Evolutionary conservation across 1,140 invertebrate genomes (phyloP).

Genomic region (Tetramorium parvispinum): DNA sequence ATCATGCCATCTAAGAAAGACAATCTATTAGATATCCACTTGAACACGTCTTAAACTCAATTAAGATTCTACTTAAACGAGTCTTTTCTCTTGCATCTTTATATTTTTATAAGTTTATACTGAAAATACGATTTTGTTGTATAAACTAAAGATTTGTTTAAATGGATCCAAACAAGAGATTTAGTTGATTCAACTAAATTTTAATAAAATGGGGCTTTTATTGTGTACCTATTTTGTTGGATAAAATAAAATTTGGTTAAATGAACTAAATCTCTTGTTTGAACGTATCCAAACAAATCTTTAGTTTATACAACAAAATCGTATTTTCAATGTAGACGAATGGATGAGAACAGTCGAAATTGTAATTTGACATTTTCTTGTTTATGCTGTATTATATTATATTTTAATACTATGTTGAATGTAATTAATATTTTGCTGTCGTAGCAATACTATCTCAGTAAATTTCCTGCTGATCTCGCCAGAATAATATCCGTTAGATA

Average conservation of each 20-base stretch:
- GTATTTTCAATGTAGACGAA: too few species aligned
- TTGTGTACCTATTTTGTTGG: too few species aligned
- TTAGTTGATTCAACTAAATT: too few species aligned
- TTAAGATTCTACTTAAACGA: not conserved
- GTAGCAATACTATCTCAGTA: not conserved
- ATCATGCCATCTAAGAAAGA: conserved; percentile 94
- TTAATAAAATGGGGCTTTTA: too few species aligned
- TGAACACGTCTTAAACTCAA: not conserved
- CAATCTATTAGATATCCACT: conserved; percentile 29
- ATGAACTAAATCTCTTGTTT: too few species aligned
- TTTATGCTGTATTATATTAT: not conserved
- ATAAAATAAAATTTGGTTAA: too few species aligned
- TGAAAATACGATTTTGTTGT: too few species aligned
- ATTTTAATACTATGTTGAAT: not conserved
- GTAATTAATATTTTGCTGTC: not conserved
- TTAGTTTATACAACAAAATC: too few species aligned
- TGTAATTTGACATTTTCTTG: not conserved
- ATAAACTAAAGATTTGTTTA: too few species aligned
- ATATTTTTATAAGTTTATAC: not conserved
- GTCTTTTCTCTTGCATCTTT: not conserved
- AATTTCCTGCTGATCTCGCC: not conserved
- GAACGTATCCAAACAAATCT: too few species aligned
- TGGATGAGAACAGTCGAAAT: not conserved
- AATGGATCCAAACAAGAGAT: too few species aligned
- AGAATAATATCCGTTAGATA: conserved; percentile 23